These are phyloP conservation scores for Busseola fusca DNA, from an alignment of 2,888 invertebrate species.

Conservation along the genomic window DNA sequence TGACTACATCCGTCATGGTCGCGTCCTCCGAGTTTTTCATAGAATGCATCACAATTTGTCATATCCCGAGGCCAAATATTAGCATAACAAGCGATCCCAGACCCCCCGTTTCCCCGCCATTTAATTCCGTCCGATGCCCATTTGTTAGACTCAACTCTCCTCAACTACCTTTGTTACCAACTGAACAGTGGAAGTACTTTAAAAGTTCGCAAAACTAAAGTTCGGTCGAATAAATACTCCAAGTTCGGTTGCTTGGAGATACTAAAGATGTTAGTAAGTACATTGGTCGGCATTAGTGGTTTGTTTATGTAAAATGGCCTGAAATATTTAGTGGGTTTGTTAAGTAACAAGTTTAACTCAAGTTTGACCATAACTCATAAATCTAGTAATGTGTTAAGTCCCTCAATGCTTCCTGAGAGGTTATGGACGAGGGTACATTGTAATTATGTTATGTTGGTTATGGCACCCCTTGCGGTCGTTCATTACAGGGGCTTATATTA, in stretches of 20 bases:
- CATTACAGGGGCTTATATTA: constrained; percentile 16
- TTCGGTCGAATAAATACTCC: constrained; percentile 70
- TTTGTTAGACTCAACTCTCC: constrained; percentile 69
- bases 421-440: constrained; percentile 29
- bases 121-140: constrained; percentile 69
- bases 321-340: constrained; percentile 59
- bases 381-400: constrained; percentile 54
- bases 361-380: constrained; percentile 59
- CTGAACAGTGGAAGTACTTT: constrained; percentile 71
- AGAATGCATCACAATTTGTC: constrained; percentile 74
- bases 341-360: constrained; percentile 59
- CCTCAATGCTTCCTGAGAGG: constrained; percentile 37
- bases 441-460: constrained; percentile 34
- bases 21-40: constrained; percentile 48
- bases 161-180: constrained; percentile 75
- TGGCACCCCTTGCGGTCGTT: constrained; percentile 20
- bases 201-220: constrained; percentile 71
- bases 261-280: constrained; percentile 66
- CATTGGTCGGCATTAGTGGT: constrained; percentile 66
- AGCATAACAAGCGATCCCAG: constrained; percentile 73
- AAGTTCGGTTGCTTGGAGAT: constrained; percentile 67
- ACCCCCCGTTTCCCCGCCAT: constrained; percentile 69
- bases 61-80: constrained; percentile 71
- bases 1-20: constrained; percentile 50
- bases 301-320: constrained; percentile 61